Evolutionary conservation across 2,888 invertebrate genomes (phyloP), one percentile per base, ranked within the genome.

Genomic region (Mythimna vitellina): DNA sequence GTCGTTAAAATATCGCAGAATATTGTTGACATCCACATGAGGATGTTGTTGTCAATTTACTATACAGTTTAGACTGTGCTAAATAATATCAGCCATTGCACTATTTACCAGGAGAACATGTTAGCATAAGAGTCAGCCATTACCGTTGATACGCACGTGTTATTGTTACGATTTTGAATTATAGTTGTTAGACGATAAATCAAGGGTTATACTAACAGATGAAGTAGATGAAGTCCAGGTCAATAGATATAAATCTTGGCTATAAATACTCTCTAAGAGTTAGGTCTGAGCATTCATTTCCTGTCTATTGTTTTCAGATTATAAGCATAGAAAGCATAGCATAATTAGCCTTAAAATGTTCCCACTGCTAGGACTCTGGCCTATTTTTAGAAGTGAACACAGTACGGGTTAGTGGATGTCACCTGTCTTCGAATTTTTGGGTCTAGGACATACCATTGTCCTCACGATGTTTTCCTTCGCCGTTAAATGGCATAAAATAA

Each of bases 101-200:
- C 58, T 64, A 54, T 72, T 10, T 42, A 65, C 62, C 73, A 53
- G 25, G 32, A 64, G 66, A 65, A 12, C 22, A n/a, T 56, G 82
- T 82, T 65, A 69, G 56, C 58, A 38, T 65, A 32, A 58, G 10
- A 68, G 20, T 49, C 51, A 38, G 56, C 56, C 68, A 61, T 53
- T 75, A 53, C 17, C 14, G 22, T 58, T 54, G n/a, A 65, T 63
- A 65, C 49, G 56, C 54, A 22, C 25, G 17, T 80, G 82, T 80
- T 69, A 63, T 66, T 78, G 65, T 82, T 82, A 73, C 38, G 22
- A 38, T 66, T 82, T 73, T 80, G 80, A 78, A 60, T 79, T 63
- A 82, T 82, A 56, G 73, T 29, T 69, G 63, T 49, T 63, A 49
- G 22, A 51, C n/a, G 10, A 67, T 81, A 69, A 73, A 80, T 80